Percentiles rank a stretch among this genome's conserved stretches.
phyloP scores from a whole-genome alignment of 1,140 invertebrate genomes.

The Zeugodacus cucurbitae region DNA sequence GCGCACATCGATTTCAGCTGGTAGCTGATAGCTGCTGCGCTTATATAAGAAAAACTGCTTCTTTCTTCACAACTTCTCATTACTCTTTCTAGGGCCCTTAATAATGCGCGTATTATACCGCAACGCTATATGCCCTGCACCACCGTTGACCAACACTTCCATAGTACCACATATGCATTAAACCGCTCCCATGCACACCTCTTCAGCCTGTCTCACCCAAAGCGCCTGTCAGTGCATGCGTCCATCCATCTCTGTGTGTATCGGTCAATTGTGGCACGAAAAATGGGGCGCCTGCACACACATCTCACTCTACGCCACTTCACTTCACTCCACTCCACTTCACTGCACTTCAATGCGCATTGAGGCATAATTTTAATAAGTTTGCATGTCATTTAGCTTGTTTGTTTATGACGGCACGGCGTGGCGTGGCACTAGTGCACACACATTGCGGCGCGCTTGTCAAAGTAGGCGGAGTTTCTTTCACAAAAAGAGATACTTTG shows the following conservation, averaged over 20 bases:
- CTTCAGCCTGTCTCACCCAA: neutral
- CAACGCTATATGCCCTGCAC: neutral
- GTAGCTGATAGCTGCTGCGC: neutral
- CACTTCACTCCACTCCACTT: neutral
- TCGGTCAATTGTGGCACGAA: neutral
- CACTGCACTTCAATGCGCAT: conserved; percentile 35
- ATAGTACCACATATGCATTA: neutral
- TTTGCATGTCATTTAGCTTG: conserved; percentile 34
- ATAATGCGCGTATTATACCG: neutral
- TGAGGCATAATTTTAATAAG: conserved; percentile 32
- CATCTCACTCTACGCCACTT: neutral
- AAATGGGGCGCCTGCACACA: conserved; percentile 5
- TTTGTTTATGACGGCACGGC: conserved; percentile 33
- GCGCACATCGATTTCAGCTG: neutral
- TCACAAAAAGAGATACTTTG: conserved; percentile 24
- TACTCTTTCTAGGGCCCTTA: neutral
- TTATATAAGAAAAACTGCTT: neutral
- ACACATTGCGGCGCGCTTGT: neutral
- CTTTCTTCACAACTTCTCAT: neutral
- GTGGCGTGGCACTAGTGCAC: neutral
- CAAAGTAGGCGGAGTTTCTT: conserved; percentile 34
- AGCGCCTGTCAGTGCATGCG: neutral
- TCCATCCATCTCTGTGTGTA: neutral
- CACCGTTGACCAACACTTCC: neutral
- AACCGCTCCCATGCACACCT: neutral